These are phyloP conservation scores for Psilopsiagon aymara DNA, from an alignment of 2,113 vertebrate species.

Conservation along the genomic window DNA sequence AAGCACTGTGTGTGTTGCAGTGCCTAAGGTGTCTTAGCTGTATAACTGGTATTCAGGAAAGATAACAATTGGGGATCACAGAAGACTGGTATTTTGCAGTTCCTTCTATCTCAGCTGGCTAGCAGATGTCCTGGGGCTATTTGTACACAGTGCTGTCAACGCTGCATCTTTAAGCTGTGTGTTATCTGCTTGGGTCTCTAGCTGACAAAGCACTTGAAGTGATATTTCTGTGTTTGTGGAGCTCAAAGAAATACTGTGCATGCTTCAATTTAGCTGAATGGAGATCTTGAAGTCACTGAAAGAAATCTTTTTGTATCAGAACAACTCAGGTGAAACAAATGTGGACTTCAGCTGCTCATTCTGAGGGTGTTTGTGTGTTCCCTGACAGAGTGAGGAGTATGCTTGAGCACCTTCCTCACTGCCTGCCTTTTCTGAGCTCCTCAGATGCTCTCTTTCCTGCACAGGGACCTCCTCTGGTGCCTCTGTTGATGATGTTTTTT, in stretches of 20 bases:
- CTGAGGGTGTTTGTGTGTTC: background rate
- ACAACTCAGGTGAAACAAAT: background rate
- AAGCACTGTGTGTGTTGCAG: background rate
- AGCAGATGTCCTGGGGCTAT: background rate
- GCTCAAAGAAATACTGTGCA: background rate
- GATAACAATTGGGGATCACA: background rate
- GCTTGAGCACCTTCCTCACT: background rate
- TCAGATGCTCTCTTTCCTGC: background rate
- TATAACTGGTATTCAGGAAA: background rate
- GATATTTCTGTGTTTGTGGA: background rate
- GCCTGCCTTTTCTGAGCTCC: background rate
- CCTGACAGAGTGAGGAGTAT: background rate
- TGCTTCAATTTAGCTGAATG: background rate
- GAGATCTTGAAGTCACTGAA: background rate
- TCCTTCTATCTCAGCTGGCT: background rate
- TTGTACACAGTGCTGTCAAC: background rate
- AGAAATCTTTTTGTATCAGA: background rate
- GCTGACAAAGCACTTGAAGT: slow-evolving; percentile 16
- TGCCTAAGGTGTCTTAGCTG: background rate
- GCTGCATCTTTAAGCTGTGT: background rate
- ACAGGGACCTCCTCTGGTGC: background rate
- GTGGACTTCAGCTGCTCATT: background rate
- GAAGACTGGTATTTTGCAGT: background rate
- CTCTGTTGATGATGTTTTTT: background rate
- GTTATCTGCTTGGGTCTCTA: background rate